These are phyloP conservation scores for Crocodylus rhombifer DNA, from an alignment of 2,797 vertebrate species.

Conservation along the genomic window DNA sequence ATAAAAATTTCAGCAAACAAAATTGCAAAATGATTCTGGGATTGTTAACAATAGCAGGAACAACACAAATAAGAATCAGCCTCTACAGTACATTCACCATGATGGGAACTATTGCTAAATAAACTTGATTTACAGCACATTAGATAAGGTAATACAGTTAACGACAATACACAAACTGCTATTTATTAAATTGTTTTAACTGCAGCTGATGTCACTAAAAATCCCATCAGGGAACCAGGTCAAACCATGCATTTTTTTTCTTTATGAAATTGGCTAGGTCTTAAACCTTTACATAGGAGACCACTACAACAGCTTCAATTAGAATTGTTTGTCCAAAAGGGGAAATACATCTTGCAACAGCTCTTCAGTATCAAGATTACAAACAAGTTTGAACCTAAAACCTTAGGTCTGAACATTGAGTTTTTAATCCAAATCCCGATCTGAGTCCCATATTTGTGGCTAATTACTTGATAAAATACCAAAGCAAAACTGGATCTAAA, in stretches of 20 bases:
- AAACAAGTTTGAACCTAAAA: background rate
- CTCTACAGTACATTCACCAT: background rate
- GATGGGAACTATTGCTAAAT: background rate
- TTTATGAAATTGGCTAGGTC: background rate
- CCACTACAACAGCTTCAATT: background rate
- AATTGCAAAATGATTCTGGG: background rate
- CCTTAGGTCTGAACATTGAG: background rate
- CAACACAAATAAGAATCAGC: background rate
- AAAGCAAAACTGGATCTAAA: background rate
- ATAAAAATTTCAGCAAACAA: background rate
- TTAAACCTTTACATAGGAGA: background rate
- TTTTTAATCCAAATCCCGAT: background rate
- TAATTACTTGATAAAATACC: background rate
- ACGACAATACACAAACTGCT: background rate
- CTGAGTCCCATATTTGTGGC: background rate
- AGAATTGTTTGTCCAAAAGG: background rate
- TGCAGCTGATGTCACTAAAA: background rate
- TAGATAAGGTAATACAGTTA: background rate
- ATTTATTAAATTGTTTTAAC: background rate
- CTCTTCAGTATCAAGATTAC: background rate
- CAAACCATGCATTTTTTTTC: background rate
- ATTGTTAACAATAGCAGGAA: background rate
- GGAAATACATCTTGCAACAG: background rate
- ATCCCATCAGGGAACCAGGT: background rate
- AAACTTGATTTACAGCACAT: background rate